phyloP scores from a whole-genome alignment of 2,888 invertebrate species.

The Cataglyphis livida region DNA sequence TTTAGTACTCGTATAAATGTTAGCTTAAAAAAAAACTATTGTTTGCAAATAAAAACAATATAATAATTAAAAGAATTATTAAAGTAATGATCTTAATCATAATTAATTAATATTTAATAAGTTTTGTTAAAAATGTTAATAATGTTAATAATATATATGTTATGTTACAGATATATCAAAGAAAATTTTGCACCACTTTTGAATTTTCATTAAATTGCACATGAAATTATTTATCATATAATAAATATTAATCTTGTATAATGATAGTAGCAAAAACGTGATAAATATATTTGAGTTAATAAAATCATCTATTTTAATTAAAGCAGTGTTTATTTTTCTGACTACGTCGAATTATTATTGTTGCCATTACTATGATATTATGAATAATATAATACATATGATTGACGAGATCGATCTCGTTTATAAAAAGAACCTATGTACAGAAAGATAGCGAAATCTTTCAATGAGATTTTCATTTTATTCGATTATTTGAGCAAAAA shows the following conservation, averaged over 20 bases:
- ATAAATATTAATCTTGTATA: neutral
- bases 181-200: neutral
- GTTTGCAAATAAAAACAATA: neutral
- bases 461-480: neutral
- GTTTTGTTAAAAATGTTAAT: neutral
- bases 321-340: neutral
- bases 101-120: neutral
- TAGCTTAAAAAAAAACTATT: neutral
- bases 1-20: neutral
- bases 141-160: neutral
- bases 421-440: neutral
- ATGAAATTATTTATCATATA: neutral
- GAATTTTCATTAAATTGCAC: neutral
- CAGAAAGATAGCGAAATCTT: neutral
- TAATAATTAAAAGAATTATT: neutral
- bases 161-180: neutral
- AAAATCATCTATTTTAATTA: neutral
- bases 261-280: neutral
- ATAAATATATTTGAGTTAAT: slow-evolving; percentile 5
- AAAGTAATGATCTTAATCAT: neutral
- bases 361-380: neutral
- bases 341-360: neutral
- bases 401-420: neutral
- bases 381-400: neutral
- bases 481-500: neutral